Percentiles rank a stretch among this genome's conserved stretches.
These are phyloP conservation scores for Samia ricini DNA, from an alignment of 1,140 invertebrate genomes.

Conservation along the genomic window DNA sequence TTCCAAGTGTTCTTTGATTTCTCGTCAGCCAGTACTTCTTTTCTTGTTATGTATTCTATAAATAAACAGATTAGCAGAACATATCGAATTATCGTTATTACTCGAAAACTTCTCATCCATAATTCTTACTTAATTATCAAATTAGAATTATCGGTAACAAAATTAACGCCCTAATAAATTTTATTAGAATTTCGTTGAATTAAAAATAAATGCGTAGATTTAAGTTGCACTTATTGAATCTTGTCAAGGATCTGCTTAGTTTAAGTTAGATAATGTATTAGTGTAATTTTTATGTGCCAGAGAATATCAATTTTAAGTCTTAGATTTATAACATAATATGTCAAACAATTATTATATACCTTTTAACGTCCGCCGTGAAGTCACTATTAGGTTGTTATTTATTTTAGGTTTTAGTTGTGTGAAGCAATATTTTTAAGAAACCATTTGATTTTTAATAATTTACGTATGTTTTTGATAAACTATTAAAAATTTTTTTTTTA, in stretches of 20 bases:
- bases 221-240: constrained; percentile 27
- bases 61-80: too few species aligned
- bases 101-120: background rate
- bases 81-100: too few species aligned
- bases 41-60: too few species aligned
- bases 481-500: too few species aligned
- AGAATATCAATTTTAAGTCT: constrained; percentile 15
- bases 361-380: background rate
- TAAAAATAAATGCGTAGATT: background rate
- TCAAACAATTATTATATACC: background rate
- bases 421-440: background rate
- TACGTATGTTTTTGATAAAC: too few species aligned
- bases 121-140: background rate
- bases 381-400: constrained; percentile 7
- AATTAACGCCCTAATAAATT: background rate
- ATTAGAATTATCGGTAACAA: background rate
- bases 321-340: background rate
- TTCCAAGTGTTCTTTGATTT: too few species aligned
- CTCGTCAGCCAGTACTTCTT: too few species aligned
- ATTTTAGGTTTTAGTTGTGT: constrained; percentile 9
- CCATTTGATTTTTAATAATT: background rate
- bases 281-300: constrained; percentile 31
- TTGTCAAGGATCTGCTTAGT: constrained; percentile 37
- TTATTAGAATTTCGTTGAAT: background rate
- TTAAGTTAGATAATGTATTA: constrained; percentile 15